Percentiles rank a stretch among this genome's conserved stretches.
Evolutionary conservation across 2,113 vertebrate genomes (phyloP).

Genomic region (Anseranas semipalmata): DNA sequence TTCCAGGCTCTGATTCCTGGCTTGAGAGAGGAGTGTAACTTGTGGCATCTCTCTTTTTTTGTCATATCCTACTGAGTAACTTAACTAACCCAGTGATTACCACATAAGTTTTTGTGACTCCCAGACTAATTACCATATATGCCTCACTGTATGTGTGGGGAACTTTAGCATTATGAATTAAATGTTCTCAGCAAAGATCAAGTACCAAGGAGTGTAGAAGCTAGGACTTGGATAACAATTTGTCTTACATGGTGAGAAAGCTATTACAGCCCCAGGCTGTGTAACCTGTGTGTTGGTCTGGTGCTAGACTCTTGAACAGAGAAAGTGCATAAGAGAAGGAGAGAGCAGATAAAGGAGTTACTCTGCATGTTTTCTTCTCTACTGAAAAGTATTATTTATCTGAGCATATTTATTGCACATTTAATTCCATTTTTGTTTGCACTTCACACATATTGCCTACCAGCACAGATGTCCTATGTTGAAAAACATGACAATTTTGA

Average conservation of each 20-base stretch:
- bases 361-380: neutral
- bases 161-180: neutral
- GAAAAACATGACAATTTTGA: slow-evolving; percentile 63
- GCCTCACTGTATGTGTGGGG: too few species aligned
- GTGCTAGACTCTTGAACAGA: neutral
- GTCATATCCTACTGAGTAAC: neutral
- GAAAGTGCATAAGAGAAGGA: neutral
- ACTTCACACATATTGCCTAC: slow-evolving; percentile 34
- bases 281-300: neutral
- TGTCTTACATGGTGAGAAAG: neutral
- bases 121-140: neutral
- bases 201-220: neutral
- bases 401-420: slow-evolving; percentile 42
- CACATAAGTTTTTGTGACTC: neutral
- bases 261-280: neutral
- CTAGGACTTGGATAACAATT: neutral
- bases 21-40: neutral
- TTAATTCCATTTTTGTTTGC: slow-evolving; percentile 53
- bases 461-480: slow-evolving; percentile 64
- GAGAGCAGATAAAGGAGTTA: neutral
- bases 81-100: neutral
- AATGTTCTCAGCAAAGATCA: neutral
- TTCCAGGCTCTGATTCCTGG: neutral
- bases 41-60: neutral
- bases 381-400: neutral